These are phyloP conservation scores for Microtus pennsylvanicus DNA, from an alignment of 2,113 vertebrate genomes.

Conservation along the genomic window DNA sequence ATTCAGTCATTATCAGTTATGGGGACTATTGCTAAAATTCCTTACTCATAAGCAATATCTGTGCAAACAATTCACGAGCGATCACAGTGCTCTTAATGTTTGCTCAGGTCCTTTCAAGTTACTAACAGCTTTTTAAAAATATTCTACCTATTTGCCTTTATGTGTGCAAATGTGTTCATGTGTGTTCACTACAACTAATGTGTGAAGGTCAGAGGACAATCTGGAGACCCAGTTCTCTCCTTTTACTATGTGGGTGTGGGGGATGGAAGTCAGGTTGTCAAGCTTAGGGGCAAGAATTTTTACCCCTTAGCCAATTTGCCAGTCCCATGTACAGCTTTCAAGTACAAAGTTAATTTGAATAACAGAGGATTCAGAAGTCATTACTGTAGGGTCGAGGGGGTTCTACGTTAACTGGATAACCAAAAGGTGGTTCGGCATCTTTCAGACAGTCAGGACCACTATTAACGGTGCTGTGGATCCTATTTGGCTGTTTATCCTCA, in stretches of 20 bases:
- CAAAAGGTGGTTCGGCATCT: background rate
- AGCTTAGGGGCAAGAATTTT: background rate
- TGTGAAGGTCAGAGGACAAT: background rate
- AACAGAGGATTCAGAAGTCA: background rate
- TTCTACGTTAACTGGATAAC: background rate
- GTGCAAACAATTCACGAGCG: background rate
- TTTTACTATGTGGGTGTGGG: background rate
- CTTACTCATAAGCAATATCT: background rate
- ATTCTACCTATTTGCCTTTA: background rate
- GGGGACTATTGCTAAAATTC: background rate
- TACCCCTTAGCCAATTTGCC: background rate
- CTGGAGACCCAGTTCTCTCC: background rate
- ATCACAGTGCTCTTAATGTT: background rate
- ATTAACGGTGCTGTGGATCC: background rate
- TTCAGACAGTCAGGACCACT: background rate
- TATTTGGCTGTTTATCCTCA: background rate
- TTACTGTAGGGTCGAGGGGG: background rate
- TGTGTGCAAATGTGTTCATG: background rate
- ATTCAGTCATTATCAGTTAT: background rate
- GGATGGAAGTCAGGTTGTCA: background rate
- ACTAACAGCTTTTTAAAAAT: constrained; percentile 16
- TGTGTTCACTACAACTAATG: background rate
- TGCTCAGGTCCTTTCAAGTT: constrained; percentile 32
- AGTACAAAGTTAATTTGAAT: constrained; percentile 24
- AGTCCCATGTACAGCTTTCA: background rate